Evolutionary conservation across 2,113 vertebrate species (phyloP).

Genomic region (Cromileptes altivelis): DNA sequence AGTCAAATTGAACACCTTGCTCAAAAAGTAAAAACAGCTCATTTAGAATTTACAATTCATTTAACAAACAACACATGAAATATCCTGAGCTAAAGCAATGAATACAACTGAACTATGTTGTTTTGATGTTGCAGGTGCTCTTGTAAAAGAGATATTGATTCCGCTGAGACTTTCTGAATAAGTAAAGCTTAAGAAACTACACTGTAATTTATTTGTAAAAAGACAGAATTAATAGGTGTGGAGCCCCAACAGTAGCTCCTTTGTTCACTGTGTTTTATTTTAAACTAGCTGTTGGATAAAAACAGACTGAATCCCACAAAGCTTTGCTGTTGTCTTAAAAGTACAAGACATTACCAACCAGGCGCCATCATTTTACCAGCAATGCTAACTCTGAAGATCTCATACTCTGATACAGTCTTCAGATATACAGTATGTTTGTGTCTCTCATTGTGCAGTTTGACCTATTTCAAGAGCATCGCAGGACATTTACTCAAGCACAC

Average conservation of each 20-base stretch:
- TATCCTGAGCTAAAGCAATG: too few relatives aligned
- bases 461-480: slow-evolving; percentile 28
- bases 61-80: too few relatives aligned
- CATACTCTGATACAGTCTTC: not conserved
- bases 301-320: not conserved
- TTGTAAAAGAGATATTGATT: not conserved
- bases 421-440: not conserved
- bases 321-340: not conserved
- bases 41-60: too few relatives aligned
- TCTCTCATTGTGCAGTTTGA: slow-evolving; percentile 12
- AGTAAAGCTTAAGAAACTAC: not conserved
- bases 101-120: not conserved
- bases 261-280: not conserved
- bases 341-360: not conserved
- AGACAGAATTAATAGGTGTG: not conserved
- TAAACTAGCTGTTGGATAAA: not conserved
- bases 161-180: not conserved
- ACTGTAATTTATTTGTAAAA: not conserved
- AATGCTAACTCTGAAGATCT: not conserved
- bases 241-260: not conserved
- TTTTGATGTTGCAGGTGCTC: not conserved
- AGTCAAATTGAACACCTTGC: too few relatives aligned
- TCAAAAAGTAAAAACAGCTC: too few relatives aligned
- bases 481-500: not conserved
- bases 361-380: not conserved